phyloP scores from a whole-genome alignment of 2,888 invertebrate species.

The Alviniconcha strummeri region DNA sequence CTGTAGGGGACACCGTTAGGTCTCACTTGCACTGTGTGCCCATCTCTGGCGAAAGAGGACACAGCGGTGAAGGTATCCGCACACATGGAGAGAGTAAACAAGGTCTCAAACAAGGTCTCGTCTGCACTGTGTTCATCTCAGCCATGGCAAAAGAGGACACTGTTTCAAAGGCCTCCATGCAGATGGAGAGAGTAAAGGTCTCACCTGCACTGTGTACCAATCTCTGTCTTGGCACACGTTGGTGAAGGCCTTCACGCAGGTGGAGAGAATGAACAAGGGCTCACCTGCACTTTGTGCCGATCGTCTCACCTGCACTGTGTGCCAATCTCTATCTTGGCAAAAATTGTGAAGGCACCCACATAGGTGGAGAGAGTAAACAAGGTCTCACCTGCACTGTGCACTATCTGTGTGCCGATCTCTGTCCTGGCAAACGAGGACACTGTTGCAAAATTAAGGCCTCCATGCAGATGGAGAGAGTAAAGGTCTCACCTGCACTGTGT shows the following conservation, averaged over 20 bases:
- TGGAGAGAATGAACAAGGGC: not conserved
- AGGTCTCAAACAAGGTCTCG: no score
- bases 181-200: not conserved
- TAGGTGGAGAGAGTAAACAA: no score
- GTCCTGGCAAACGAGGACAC: not conserved
- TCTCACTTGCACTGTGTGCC: no score
- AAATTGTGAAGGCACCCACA: no score
- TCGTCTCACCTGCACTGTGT: not conserved
- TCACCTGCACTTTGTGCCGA: conserved; percentile 27
- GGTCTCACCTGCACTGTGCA: conserved; percentile 4
- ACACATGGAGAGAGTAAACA: no score
- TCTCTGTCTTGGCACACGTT: no score
- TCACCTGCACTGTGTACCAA: no score
- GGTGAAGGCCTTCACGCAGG: no score
- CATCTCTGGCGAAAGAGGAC: no score
- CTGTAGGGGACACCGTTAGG: not conserved
- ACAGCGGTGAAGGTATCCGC: not conserved
- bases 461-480: not conserved
- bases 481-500: no score
- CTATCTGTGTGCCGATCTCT: not conserved
- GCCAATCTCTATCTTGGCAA: no score
- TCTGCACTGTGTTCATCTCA: no score
- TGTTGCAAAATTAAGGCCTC: not conserved
- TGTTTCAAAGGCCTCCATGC: not conserved
- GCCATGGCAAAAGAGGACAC: not conserved